A percentile compares a stretch with the other conserved stretches of the same genome.
phyloP scores from a whole-genome alignment of 2,797 vertebrate genomes.

The Huso huso region DNA sequence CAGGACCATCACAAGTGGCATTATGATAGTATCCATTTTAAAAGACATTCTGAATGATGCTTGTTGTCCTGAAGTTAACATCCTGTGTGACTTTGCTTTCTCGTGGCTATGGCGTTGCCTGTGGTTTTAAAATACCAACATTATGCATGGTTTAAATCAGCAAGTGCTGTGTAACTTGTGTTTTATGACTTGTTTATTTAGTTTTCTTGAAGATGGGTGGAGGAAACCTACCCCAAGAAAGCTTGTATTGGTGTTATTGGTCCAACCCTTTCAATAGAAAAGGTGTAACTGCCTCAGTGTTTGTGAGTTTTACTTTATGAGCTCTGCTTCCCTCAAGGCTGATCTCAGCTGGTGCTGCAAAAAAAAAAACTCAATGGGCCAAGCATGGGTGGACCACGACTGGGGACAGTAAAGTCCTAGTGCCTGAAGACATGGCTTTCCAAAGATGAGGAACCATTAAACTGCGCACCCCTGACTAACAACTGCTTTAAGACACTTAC shows the following conservation, averaged over 20 bases:
- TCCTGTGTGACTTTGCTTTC: no score
- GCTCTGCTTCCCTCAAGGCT: conserved; percentile 2
- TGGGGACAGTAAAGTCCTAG: neutral
- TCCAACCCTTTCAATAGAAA: neutral
- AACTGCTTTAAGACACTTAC: neutral
- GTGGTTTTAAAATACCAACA: neutral
- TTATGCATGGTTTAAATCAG: no score
- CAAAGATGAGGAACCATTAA: conserved; percentile 8
- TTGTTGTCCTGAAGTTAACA: no score
- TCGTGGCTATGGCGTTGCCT: no score
- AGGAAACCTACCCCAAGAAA: neutral
- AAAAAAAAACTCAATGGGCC: conserved; percentile 1
- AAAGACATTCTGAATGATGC: no score
- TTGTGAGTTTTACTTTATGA: neutral
- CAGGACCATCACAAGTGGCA: no score
- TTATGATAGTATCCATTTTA: no score
- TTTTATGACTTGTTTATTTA: neutral
- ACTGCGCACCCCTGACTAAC: neutral
- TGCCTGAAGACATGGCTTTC: neutral
- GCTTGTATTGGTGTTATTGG: conserved; percentile 1
- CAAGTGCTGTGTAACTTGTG: no score
- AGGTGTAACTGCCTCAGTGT: conserved; percentile 2
- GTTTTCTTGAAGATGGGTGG: neutral
- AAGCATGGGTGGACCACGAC: neutral
- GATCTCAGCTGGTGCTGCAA: neutral